phyloP scores from a whole-genome alignment of 1,140 invertebrate genomes.

The Triops longicaudatus region DNA sequence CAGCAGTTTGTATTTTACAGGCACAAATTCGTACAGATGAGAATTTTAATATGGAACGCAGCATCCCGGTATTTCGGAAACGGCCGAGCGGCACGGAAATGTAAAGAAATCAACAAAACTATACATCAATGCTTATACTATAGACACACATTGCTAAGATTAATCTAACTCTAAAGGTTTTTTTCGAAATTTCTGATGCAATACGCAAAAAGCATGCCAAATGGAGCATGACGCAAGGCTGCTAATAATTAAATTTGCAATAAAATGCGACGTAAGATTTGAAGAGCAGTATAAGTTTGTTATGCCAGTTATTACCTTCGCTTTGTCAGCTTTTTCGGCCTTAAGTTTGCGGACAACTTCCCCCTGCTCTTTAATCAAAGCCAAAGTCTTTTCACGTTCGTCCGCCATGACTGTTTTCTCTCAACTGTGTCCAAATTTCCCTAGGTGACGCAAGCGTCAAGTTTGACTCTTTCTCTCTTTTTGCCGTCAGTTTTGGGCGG shows the following conservation, averaged over 20 bases:
- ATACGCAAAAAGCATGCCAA: conserved; percentile 13
- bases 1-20: background rate
- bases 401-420: conserved; percentile 23
- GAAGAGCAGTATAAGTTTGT: conserved; percentile 18
- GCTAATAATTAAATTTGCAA: conserved; percentile 24
- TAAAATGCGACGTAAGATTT: conserved; percentile 32
- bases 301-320: conserved; percentile 48
- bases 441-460: background rate
- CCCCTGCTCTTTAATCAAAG: conserved; percentile 67
- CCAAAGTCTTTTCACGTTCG: conserved; percentile 34
- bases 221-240: conserved; percentile 15
- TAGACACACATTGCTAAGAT: conserved; percentile 27
- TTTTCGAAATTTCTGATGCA: conserved; percentile 24
- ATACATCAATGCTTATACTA: conserved; percentile 31
- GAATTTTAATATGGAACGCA: background rate
- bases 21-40: background rate
- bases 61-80: background rate
- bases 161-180: conserved; percentile 31
- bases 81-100: background rate
- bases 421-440: background rate
- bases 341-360: conserved; percentile 73
- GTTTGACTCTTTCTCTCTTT: background rate
- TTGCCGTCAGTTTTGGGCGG: no score
- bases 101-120: conserved; percentile 19
- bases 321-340: conserved; percentile 61